phyloP scores from a whole-genome alignment of 2,113 vertebrate species.

The Crotalus tigris region DNA sequence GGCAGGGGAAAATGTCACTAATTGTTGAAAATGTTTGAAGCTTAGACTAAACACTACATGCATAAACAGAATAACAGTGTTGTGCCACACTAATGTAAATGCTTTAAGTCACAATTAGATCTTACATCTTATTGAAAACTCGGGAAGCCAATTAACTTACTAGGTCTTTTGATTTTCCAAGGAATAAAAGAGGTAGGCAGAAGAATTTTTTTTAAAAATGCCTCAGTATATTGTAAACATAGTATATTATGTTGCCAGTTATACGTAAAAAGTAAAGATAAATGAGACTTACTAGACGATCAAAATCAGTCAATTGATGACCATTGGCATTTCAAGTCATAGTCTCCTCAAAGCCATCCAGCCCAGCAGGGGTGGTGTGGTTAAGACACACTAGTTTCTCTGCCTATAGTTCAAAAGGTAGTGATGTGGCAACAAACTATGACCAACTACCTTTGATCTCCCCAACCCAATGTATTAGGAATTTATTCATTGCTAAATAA shows the following conservation, averaged over 20 bases:
- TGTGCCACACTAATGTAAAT: conserved; percentile 48
- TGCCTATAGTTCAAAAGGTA: conserved; percentile 32
- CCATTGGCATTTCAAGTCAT: conserved; percentile 31
- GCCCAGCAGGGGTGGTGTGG: conserved; percentile 22
- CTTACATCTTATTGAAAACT: conserved; percentile 33
- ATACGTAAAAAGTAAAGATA: conserved; percentile 25
- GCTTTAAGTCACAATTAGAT: conserved; percentile 47
- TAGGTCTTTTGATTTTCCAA: conserved; percentile 23
- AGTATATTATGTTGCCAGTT: background rate
- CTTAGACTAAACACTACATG: conserved; percentile 41
- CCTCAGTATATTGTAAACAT: conserved; percentile 24
- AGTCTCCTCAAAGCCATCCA: conserved; percentile 20
- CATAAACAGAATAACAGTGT: conserved; percentile 31
- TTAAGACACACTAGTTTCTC: conserved; percentile 22
- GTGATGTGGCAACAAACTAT: conserved; percentile 26
- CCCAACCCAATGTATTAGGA: conserved; percentile 11
- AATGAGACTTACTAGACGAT: conserved; percentile 45
- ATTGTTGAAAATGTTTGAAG: conserved; percentile 58
- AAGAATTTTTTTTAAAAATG: conserved; percentile 17
- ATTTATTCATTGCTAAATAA: background rate
- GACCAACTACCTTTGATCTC: conserved; percentile 21
- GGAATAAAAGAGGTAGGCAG: conserved; percentile 8
- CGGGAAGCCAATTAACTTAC: conserved; percentile 10
- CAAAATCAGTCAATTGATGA: conserved; percentile 33
- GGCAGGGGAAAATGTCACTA: conserved; percentile 53